phyloP scores from a whole-genome alignment of 2,113 vertebrate genomes.

The Engystomops pustulosus region DNA sequence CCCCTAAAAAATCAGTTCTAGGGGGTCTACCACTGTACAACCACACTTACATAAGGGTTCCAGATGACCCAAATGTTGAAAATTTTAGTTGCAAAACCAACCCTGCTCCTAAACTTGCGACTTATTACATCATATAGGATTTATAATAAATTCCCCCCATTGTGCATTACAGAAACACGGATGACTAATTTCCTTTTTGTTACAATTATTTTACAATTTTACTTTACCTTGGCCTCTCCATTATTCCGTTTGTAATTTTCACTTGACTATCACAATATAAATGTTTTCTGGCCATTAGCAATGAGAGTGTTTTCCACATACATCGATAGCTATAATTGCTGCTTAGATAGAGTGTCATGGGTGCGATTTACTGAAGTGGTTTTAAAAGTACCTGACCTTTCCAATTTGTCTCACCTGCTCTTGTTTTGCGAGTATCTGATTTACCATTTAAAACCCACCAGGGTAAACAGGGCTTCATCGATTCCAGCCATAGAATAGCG shows the following conservation, averaged over 20 bases:
- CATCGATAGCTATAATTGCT: slow-evolving; percentile 50
- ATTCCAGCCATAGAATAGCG: slow-evolving; percentile 26
- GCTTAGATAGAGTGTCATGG: slow-evolving; percentile 36
- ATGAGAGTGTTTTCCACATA: slow-evolving; percentile 16
- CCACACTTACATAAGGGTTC: no score
- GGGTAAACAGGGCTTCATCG: slow-evolving; percentile 36
- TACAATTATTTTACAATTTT: not conserved
- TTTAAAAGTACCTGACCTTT: slow-evolving; percentile 42
- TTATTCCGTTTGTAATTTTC: slow-evolving; percentile 12
- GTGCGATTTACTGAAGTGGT: slow-evolving; percentile 31
- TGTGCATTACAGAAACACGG: no score
- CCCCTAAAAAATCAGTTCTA: no score
- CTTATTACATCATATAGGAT: no score
- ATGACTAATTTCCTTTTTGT: no score
- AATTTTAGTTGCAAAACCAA: no score
- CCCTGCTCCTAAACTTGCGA: no score
- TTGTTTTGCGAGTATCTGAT: slow-evolving; percentile 43
- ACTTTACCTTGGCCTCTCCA: not conserved
- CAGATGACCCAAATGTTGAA: no score
- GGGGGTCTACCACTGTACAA: no score
- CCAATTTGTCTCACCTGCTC: slow-evolving; percentile 37
- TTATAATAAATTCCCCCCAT: no score
- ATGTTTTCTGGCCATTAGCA: slow-evolving; percentile 30
- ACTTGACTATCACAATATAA: slow-evolving; percentile 29
- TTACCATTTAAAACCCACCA: slow-evolving; percentile 52